Evolutionary conservation across 2,888 invertebrate genomes (phyloP).

Genomic region (Nomada flava): DNA sequence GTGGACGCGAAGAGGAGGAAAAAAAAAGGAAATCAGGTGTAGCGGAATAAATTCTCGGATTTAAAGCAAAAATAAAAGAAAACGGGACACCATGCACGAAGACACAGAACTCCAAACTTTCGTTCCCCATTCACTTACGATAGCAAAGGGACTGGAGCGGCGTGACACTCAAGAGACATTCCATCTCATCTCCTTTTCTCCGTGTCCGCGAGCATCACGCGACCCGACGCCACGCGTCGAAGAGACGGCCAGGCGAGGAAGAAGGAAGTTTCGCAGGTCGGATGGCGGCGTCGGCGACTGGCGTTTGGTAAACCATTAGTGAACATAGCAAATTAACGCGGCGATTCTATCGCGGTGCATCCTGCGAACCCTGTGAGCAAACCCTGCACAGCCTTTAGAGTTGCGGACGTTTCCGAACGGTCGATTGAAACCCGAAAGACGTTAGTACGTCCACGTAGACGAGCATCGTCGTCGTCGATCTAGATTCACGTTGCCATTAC

Average conservation of each 20-base stretch:
- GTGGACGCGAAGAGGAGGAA: neutral
- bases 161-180: conserved; percentile 17
- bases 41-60: conserved; percentile 14
- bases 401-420: conserved; percentile 18
- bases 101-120: neutral
- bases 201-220: conserved; percentile 6
- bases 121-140: neutral
- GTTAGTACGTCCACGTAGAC: conserved; percentile 9
- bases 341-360: conserved; percentile 75
- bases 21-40: conserved; percentile 37
- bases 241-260: conserved; percentile 11
- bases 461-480: conserved; percentile 24
- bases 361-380: conserved; percentile 77
- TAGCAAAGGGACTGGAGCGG: neutral
- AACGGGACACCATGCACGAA: too few relatives aligned
- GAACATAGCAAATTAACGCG: conserved; percentile 52
- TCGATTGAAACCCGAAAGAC: conserved; percentile 11
- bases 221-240: neutral
- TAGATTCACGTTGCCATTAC: neutral
- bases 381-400: conserved; percentile 67
- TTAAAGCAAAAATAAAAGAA: neutral
- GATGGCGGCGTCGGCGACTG: conserved; percentile 33
- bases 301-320: conserved; percentile 51
- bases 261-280: conserved; percentile 48
- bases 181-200: conserved; percentile 38